Evolutionary conservation across 2,888 invertebrate genomes (phyloP).

Genomic region (Acrobasis repandana): DNA sequence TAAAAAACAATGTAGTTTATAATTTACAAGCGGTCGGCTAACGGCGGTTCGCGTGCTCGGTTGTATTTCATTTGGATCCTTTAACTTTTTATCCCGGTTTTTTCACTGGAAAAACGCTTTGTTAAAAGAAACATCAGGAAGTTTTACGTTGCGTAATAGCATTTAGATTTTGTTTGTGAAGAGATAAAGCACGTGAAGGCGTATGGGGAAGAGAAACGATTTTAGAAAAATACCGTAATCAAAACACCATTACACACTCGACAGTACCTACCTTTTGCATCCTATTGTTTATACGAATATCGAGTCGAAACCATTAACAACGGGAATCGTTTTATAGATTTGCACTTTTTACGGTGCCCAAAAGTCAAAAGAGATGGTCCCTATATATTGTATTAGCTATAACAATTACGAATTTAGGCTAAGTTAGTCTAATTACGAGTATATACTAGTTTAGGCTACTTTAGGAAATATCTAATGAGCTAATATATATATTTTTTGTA

Average conservation of each 20-base stretch:
- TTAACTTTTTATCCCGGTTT: not conserved
- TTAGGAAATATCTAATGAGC: no score
- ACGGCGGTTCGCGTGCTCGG: not conserved
- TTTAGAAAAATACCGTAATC: not conserved
- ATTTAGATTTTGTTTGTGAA: not conserved
- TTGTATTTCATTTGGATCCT: conserved; percentile 5
- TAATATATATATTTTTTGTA: no score
- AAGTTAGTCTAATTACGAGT: no score
- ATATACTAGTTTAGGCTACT: no score
- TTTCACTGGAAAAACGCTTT: not conserved
- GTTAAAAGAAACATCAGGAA: not conserved
- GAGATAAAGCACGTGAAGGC: not conserved
- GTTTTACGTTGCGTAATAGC: conserved; percentile 2
- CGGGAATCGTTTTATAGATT: not conserved
- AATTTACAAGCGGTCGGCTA: conserved; percentile 12
- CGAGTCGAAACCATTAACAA: not conserved
- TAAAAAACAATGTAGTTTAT: conserved; percentile 14
- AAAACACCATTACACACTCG: not conserved
- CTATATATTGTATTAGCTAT: no score
- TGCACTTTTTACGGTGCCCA: not conserved
- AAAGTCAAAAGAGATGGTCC: no score
- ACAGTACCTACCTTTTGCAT: not conserved
- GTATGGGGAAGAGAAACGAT: not conserved
- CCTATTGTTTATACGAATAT: not conserved
- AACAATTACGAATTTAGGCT: no score